Evolutionary conservation across 2,797 vertebrate species (phyloP).

Genomic region (Pyrocephalus nanus): DNA sequence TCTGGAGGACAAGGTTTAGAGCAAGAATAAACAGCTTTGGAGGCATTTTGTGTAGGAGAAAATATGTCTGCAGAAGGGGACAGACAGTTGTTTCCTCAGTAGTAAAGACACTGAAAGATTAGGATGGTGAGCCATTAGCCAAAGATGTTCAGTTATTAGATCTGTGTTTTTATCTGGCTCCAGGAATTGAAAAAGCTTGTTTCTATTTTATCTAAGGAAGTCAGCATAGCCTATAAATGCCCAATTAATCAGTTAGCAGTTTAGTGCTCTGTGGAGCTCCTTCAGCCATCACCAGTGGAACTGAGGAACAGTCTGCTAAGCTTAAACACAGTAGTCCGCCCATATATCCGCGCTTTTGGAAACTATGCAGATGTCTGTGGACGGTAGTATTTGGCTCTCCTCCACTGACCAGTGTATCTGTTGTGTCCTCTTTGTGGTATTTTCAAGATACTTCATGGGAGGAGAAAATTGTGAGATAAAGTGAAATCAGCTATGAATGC

Average conservation of each 20-base stretch:
- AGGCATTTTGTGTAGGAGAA: background rate
- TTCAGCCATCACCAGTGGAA: background rate
- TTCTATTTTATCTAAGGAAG: background rate
- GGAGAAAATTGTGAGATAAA: background rate
- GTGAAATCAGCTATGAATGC: background rate
- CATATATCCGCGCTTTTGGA: background rate
- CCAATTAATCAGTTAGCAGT: background rate
- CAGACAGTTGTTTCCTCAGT: background rate
- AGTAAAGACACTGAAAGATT: background rate
- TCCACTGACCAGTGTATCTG: background rate
- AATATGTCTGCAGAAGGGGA: background rate
- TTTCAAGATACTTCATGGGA: background rate
- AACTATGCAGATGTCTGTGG: background rate
- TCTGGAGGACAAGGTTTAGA: background rate
- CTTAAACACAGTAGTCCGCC: background rate
- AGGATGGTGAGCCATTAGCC: background rate
- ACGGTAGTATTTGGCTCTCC: background rate
- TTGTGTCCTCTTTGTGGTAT: background rate
- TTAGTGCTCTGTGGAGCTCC: background rate
- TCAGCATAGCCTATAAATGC: background rate
- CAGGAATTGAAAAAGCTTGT: background rate
- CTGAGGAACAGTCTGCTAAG: background rate
- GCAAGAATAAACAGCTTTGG: background rate
- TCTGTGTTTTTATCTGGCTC: background rate
- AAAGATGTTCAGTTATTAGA: background rate